Conservation (phyloP, 2,888 invertebrate species). For the Ophion obscuratus region DNA sequence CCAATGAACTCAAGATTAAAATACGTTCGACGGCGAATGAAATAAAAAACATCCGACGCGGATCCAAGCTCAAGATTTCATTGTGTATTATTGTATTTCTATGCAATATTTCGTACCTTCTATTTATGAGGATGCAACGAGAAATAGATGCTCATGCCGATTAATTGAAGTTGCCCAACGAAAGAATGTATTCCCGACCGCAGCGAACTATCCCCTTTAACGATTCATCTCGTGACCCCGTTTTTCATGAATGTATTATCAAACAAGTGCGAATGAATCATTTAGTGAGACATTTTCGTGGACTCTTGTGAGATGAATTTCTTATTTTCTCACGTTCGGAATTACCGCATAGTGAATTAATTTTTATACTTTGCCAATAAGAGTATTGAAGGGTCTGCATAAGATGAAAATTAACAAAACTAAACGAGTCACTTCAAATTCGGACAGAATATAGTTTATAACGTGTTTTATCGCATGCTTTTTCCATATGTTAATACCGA, state of each 20-base stretch:
- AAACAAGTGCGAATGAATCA: slow-evolving; percentile 7
- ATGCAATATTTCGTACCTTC: neutral
- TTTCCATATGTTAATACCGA: neutral
- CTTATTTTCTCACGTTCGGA: neutral
- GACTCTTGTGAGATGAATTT: neutral
- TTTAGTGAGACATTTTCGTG: slow-evolving; percentile 1
- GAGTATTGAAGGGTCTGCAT: neutral
- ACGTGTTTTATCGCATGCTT: neutral
- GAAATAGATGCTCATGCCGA: neutral
- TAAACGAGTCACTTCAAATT: neutral
- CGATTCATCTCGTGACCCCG: slow-evolving; percentile 19
- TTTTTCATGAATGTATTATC: slow-evolving; percentile 18
- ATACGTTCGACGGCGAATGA: neutral
- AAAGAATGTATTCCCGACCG: neutral
- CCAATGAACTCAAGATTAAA: slow-evolving; percentile 5
- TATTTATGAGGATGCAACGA: neutral
- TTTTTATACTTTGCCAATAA: too few species aligned
- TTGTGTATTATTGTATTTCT: neutral
- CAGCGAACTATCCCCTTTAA: slow-evolving; percentile 32
- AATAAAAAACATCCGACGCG: neutral
- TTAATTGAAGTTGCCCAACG: neutral
- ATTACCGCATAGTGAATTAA: slow-evolving; percentile 1
- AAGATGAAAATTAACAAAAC: neutral
- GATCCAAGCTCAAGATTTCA: neutral
- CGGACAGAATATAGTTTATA: neutral